A percentile compares a stretch with the other conserved stretches of the same genome.
Conservation (phyloP, 1,140 invertebrate species). For the Melanaphis sacchari region DNA sequence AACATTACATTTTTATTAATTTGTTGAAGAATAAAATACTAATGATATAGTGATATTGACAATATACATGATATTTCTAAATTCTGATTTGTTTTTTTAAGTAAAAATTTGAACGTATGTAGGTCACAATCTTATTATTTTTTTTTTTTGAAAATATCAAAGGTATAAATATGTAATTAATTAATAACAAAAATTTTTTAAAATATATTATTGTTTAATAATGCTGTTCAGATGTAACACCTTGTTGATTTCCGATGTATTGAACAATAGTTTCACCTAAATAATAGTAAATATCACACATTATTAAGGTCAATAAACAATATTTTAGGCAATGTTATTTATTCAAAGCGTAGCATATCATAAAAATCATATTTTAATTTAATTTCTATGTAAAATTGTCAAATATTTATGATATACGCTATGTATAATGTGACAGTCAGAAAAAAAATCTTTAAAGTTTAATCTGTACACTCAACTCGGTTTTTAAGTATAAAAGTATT, state of each 20-base stretch:
- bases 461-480: background rate
- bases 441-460: background rate
- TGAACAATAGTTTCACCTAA: conserved; percentile 43
- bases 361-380: background rate
- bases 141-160: background rate
- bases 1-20: background rate
- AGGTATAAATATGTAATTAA: background rate
- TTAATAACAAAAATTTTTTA: background rate
- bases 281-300: background rate
- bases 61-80: background rate
- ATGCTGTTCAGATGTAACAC: conserved; percentile 8
- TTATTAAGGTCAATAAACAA: background rate
- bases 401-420: background rate
- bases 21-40: background rate
- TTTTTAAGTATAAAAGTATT: background rate
- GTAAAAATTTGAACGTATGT: background rate
- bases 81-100: background rate
- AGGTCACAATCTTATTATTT: background rate
- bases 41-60: no score
- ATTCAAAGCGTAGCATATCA: background rate
- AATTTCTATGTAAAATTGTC: background rate
- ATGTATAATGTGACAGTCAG: background rate
- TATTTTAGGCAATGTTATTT: background rate
- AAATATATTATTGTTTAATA: conserved; percentile 17
- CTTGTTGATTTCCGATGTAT: conserved; percentile 17